Evolutionary conservation across 2,888 invertebrate genomes (phyloP), one percentile per base, ranked within the genome.

Genomic region (Pristionchus exspectatus): DNA sequence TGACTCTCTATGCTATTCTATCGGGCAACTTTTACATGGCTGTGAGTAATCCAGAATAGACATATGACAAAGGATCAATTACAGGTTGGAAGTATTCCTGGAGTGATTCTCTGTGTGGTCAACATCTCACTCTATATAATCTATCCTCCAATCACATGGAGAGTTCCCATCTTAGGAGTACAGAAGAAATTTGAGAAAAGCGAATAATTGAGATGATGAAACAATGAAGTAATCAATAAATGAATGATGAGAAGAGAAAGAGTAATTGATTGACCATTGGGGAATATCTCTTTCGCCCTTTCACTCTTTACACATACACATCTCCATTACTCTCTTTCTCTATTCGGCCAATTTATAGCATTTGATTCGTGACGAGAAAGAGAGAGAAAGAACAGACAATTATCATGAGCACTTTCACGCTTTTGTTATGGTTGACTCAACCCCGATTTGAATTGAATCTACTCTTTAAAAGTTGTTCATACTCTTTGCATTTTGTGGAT

Each of bases 71-170:
- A 21, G 12, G 21, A 38, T 30, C 38, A 21, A 4, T 27, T 81
- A 5, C 63, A 94, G 94, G 87, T 92, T 56, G 94, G 94, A 33
- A 94, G 94, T 89, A 84, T 91, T 21, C 93, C 93, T 38, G 94
- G 94, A 90, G 87, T 94, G 18, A 84, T 91, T 2, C 91, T 95
- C 0, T 94, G 93, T 87, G 87, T 93, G 18, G 88, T 91, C 50
- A 94, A 94, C 14, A 87, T 94, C n/a, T 81, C 90, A 10, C 91
- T 94, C 33, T 94, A 94, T 90, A 91, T 95, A 90, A 89, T 92
- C 66, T 94, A 94, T 88, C 94, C 94, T 16, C 94, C 94, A 0
- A 91, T 93, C 72, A 95, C 94, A 7, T 94, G 94, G 94, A 90
- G 90, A 4, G 94, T 94, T 24, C 94, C 94, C 7, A 92, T 94